Evolutionary conservation across 1,140 invertebrate species (phyloP), one percentile per base, ranked within the genome.

Genomic region (Pectinophora gossypiella): DNA sequence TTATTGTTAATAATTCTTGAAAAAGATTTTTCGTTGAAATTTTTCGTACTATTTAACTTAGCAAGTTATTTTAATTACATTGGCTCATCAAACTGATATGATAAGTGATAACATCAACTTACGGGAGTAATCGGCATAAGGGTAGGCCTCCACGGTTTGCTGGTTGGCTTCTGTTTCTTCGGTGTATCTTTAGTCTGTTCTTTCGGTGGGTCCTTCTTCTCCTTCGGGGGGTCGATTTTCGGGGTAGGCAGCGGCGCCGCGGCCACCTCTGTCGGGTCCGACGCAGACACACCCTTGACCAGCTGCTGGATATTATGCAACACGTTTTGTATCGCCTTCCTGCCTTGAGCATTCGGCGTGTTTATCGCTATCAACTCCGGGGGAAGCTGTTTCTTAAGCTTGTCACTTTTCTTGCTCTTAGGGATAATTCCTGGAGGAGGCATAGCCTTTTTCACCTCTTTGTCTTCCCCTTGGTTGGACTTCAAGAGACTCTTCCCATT

Each of bases 111-210:
- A n/a, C n/a, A 40, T 18, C 0, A 38, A 69, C 69, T 81, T 38
- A 87, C 84, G 36, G 52, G 73, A 56, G 91, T 91, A 38, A 92
- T 91, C 10, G 91, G 91, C 76, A 93, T 92, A 9, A 93, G 73
- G n/a, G 91, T 92, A 2, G 92, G 92, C 49, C 91, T 83, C 91
- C 91, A 92, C 48, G 90, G 91, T 54, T 92, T 92, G 52, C 79
- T 89, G n/a, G 72, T 71, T 3, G 60, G 61, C 51, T 89, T 90
- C 36, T 79, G 72, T 61, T 88, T 90, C 53, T 90, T 89, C 4
- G 22, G 22, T 10, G 22, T 23, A 10, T 23, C 22, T 4, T 4
- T 4, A 5, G 22, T 23, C 10, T 23, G 9, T n/a, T 32, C 27
- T 32, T 32, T 32, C 9, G 7, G 9, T 1, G 27, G 27, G 9